Evolutionary conservation across 2,113 vertebrate species (phyloP).

Genomic region (Trematocara zebra): DNA sequence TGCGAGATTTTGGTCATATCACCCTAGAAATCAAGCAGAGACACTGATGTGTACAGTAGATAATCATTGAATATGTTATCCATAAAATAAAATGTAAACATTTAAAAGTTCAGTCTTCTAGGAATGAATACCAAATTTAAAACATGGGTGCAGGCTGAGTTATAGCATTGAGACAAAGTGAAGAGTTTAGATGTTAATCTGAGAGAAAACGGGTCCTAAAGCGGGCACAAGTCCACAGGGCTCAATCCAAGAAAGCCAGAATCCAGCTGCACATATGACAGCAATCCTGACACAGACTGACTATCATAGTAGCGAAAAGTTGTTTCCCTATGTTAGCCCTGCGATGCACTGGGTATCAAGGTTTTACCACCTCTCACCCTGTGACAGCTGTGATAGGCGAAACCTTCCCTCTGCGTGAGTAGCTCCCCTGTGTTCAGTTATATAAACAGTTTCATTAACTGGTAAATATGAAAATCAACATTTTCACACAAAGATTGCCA

Average conservation of each 20-base stretch:
- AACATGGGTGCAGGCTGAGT: accelerated
- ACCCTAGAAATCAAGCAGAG: neutral
- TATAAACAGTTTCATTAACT: neutral
- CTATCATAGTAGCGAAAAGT: neutral
- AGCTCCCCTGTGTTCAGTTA: neutral
- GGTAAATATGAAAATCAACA: neutral
- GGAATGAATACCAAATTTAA: neutral
- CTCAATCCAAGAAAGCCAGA: neutral
- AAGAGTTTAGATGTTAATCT: neutral
- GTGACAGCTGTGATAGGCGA: neutral
- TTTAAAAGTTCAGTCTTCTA: neutral
- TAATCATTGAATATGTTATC: neutral
- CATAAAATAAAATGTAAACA: neutral
- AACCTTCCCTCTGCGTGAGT: neutral
- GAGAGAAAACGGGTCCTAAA: neutral
- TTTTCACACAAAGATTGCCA: neutral
- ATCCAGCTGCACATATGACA: neutral
- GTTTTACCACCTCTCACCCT: neutral
- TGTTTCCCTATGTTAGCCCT: neutral
- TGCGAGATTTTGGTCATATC: neutral
- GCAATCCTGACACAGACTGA: neutral
- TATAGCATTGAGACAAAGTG: neutral
- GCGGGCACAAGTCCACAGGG: accelerated
- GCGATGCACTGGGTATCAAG: neutral
- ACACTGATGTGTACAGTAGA: neutral